Evolutionary conservation across 2,888 invertebrate genomes (phyloP), one percentile per base, ranked within the genome.

Genomic region (Alviniconcha strummeri): DNA sequence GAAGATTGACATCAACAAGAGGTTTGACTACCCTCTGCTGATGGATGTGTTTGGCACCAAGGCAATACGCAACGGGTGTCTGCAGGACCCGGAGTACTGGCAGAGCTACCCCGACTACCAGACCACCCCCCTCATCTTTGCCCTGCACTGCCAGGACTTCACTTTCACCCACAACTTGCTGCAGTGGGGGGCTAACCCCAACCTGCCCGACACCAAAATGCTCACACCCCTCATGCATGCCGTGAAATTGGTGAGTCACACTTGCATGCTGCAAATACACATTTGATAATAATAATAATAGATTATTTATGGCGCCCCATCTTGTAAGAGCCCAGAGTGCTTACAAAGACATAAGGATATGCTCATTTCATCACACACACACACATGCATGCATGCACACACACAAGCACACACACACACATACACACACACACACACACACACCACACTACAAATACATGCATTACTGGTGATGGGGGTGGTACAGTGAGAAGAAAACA

Each of bases 221-320:
- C 80, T 89, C 57, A 92, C 91, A 13, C 92, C 93, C 13, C 84
- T 94, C 71, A 93, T 93, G 93, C 90, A 93, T 82, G 93, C 93
- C 72, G 91, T 93, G 5, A 86, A 87, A 80, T 81, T 88, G 89
- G 93, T 93, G 84, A 72, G 60, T 60, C 13, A 13, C 9, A 4
- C 8, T 60, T 1, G 36, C 36, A 36, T 36, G 36, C 36, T 36
- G 36, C 36, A 36, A 36, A 36, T 3, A 36, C 36, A 36, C 36
- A 36, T 36, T 36, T 36, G 36, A 36, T 36, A 36, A 36, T 36
- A 36, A 36, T 36, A 3, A 36, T 36, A 36, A 36, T 36, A 36
- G 36, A 36, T 36, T 36, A 36, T 36, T 1, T 36, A 36, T 36
- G 36, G 36, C 36, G 36, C 36, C 36, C 36, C 36, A 36, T 36